Percentiles rank a stretch among this genome's conserved stretches.
phyloP scores from a whole-genome alignment of 1,140 invertebrate genomes.

The Meloidogyne chitwoodi region DNA sequence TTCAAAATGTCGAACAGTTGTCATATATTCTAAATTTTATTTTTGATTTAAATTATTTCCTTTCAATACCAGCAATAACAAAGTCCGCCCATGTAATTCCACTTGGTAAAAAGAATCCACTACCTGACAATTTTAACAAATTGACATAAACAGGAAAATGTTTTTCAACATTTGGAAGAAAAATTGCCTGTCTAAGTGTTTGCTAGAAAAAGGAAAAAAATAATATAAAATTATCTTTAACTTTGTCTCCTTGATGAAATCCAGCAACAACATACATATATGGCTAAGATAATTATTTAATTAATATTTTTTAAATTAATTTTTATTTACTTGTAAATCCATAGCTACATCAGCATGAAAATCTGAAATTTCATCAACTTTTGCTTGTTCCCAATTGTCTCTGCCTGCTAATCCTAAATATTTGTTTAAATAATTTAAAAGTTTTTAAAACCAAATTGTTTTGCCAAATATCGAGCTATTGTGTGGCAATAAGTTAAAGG shows the following conservation, averaged over 20 bases:
- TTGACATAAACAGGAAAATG: constrained; percentile 32
- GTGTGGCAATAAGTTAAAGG: constrained; percentile 30
- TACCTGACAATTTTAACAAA: constrained; percentile 26
- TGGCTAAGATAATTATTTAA: constrained; percentile 8
- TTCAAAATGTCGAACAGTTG: constrained; percentile 29
- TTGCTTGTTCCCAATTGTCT: constrained; percentile 28
- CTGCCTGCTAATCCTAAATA: constrained; percentile 28
- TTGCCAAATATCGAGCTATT: constrained; percentile 41
- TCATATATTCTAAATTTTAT: constrained; percentile 27
- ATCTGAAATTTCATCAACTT: constrained; percentile 34
- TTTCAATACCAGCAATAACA: constrained; percentile 21
- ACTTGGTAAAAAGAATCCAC: constrained; percentile 23
- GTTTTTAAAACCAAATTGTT: constrained; percentile 23
- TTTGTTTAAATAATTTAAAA: neutral
- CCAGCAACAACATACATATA: constrained; percentile 34
- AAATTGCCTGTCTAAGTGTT: constrained; percentile 19
- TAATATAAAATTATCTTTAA: constrained; percentile 7
- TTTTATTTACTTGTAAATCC: constrained; percentile 25
- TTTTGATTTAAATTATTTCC: neutral
- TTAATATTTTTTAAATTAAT: neutral
- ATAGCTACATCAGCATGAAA: constrained; percentile 32
- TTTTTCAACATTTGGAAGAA: constrained; percentile 26
- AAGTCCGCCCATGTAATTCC: constrained; percentile 31
- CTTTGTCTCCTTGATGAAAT: constrained; percentile 31
- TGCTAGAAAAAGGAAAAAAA: constrained; percentile 16